Percentiles rank a stretch among this genome's conserved stretches.
Conservation (phyloP, 2,797 vertebrate species). For the Clarias platycephalus region DNA sequence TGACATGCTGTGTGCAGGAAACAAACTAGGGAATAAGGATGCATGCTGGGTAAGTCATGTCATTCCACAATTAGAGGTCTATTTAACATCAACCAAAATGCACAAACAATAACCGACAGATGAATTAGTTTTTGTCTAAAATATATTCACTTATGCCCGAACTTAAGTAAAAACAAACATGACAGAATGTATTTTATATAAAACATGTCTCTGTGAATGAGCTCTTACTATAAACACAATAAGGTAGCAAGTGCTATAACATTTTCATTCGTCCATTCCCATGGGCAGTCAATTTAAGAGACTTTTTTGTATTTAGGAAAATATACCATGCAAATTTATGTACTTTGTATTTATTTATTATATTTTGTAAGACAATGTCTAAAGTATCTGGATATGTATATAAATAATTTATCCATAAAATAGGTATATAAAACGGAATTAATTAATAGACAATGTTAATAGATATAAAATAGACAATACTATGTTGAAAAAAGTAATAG, state of each 20-base stretch:
- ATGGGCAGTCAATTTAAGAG: no score
- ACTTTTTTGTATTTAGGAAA: no score
- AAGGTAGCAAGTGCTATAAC: background rate
- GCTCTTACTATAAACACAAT: background rate
- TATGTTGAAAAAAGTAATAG: background rate
- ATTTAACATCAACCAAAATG: background rate
- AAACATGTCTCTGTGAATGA: background rate
- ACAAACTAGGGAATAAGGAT: conserved; percentile 43
- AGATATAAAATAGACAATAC: background rate
- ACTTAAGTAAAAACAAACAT: background rate
- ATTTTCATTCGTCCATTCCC: no score
- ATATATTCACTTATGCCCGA: background rate
- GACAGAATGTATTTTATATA: background rate
- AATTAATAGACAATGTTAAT: background rate
- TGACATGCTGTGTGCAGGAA: conserved; percentile 61
- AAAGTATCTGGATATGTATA: no score
- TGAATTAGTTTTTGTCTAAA: background rate
- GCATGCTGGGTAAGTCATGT: conserved; percentile 53
- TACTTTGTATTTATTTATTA: no score
- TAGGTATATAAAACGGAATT: background rate
- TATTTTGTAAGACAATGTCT: no score
- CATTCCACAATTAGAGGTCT: background rate
- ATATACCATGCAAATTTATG: no score
- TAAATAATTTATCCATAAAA: no score
- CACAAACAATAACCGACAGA: background rate